Evolutionary conservation across 2,113 vertebrate species (phyloP).

Genomic region (Passer montanus): DNA sequence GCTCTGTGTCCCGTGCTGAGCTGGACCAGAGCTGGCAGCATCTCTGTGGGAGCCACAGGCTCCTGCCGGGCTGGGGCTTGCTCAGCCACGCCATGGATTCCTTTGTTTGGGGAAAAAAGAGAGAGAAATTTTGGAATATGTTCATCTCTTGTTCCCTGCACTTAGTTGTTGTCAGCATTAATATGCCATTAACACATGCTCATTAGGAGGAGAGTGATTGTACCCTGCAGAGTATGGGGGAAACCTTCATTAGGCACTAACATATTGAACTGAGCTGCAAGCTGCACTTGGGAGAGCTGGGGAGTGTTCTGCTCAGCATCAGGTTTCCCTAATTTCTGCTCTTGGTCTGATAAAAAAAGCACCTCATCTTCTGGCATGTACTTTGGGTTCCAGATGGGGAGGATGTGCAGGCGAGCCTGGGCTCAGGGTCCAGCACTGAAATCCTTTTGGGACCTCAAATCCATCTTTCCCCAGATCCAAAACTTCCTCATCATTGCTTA

Average conservation of each 20-base stretch:
- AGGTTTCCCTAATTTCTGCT: neutral
- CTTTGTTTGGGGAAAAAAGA: neutral
- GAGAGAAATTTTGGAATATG: neutral
- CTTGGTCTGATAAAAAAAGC: neutral
- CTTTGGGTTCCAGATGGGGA: neutral
- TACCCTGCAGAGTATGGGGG: slow-evolving; percentile 52
- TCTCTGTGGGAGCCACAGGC: neutral
- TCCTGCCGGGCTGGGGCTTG: neutral
- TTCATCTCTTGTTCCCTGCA: slow-evolving; percentile 17
- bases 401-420: rapidly evolving
- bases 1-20: neutral
- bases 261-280: slow-evolving; percentile 37
- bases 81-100: neutral
- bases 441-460: slow-evolving; percentile 6
- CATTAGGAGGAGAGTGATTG: slow-evolving; percentile 47
- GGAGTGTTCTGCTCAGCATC: neutral
- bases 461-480: neutral
- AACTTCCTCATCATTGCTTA: neutral
- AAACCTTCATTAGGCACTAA: slow-evolving; percentile 57
- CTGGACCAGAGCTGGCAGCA: neutral
- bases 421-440: neutral
- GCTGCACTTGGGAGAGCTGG: slow-evolving; percentile 33
- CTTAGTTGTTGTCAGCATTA: slow-evolving; percentile 57
- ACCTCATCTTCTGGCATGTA: neutral
- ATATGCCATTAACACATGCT: slow-evolving; percentile 52